Evolutionary conservation across 2,113 vertebrate genomes (phyloP).

Genomic region (Crypturellus undulatus): DNA sequence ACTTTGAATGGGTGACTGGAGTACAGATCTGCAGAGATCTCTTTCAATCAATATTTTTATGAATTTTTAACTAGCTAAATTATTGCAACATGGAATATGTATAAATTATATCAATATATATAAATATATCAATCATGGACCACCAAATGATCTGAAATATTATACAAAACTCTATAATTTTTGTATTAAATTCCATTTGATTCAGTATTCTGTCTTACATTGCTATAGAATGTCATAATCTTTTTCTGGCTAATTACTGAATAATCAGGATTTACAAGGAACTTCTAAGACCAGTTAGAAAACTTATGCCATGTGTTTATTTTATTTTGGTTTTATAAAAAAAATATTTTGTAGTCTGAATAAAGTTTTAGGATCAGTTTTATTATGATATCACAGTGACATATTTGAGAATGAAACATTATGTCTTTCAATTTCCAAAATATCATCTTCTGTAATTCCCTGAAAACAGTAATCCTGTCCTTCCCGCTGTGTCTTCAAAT

Average conservation of each 20-base stretch:
- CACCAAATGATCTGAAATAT: background rate
- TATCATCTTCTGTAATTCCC: conserved; percentile 34
- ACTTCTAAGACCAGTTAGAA: background rate
- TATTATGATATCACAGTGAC: background rate
- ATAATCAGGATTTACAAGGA: background rate
- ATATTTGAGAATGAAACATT: conserved; percentile 47
- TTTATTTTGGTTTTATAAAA: background rate
- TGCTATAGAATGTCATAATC: background rate
- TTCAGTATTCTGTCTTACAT: fast-evolving
- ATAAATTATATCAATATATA: background rate
- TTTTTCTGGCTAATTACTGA: background rate
- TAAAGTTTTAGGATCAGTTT: conserved; percentile 45
- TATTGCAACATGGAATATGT: background rate
- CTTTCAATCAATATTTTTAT: background rate
- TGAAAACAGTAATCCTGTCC: conserved; percentile 8
- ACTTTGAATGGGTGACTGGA: background rate
- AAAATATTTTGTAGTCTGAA: background rate
- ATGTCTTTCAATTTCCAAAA: conserved; percentile 46
- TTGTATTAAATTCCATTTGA: background rate
- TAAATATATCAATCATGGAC: background rate
- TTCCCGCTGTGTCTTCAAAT: conserved; percentile 23
- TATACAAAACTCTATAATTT: background rate
- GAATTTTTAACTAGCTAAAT: background rate
- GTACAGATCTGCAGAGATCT: background rate
- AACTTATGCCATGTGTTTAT: background rate